Conservation (phyloP, 2,888 invertebrate species). For the Tromatobia lineatoria region DNA sequence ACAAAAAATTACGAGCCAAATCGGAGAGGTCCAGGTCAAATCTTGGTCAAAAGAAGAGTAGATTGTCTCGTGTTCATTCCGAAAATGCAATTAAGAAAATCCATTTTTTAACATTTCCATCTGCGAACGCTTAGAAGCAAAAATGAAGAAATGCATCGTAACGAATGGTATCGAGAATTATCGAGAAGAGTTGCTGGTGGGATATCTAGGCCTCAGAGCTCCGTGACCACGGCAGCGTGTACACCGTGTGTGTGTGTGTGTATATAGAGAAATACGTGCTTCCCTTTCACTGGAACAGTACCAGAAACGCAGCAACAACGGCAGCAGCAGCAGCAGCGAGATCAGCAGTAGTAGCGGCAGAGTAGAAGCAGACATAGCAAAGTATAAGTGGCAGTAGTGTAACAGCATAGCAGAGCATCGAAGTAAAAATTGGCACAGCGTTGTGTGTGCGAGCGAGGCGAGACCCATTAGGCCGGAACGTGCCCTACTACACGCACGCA, state of each 20-base stretch:
- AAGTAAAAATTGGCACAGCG: slow-evolving; percentile 67
- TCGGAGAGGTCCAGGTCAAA: too few species aligned
- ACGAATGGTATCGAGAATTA: slow-evolving; percentile 31
- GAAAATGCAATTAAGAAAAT: too few species aligned
- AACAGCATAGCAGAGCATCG: slow-evolving; percentile 46
- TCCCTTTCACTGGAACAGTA: slow-evolving; percentile 73
- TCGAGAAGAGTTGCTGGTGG: slow-evolving; percentile 48
- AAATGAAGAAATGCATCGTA: neutral
- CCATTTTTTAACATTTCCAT: too few species aligned
- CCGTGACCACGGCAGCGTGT: slow-evolving; percentile 64
- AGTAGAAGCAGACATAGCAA: slow-evolving; percentile 37
- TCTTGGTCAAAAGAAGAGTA: too few species aligned
- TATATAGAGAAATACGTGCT: slow-evolving; percentile 57
- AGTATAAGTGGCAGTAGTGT: slow-evolving; percentile 14
- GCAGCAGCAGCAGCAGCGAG: neutral
- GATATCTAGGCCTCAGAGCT: slow-evolving; percentile 68
- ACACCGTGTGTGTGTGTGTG: slow-evolving; percentile 51
- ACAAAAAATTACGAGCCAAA: too few species aligned
- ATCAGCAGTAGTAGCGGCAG: neutral
- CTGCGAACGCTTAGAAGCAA: neutral
- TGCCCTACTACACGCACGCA: slow-evolving; percentile 68
- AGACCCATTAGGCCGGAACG: slow-evolving; percentile 77
- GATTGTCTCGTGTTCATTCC: too few species aligned
- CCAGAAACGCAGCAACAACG: slow-evolving; percentile 48
- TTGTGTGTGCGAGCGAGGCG: slow-evolving; percentile 57